Evolutionary conservation across 2,797 vertebrate genomes (phyloP), one percentile per base, ranked within the genome.

Genomic region (Darevskia nairensis): DNA sequence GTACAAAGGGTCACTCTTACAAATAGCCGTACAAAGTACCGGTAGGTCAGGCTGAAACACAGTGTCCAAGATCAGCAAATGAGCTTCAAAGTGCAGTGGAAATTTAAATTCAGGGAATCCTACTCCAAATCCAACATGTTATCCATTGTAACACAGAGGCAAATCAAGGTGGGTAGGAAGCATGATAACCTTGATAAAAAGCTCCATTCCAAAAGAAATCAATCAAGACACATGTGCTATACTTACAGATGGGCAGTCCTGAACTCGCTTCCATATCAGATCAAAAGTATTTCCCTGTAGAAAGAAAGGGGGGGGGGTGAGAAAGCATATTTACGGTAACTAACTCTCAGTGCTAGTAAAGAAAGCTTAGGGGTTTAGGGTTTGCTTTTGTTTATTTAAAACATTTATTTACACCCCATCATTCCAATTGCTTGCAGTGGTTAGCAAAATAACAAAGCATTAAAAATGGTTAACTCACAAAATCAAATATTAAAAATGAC

Each of bases 171-270:
- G 39, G 75, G 23, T 4, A 10, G 10, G 32, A 71, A 72, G n/a
- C 46, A 72, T 72, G 19, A 1, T 8, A 21, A 27, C 21, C 44
- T 61, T 32, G 19, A 35, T 55, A 59, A 84, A 72, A 23, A 32
- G 29, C 25, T 46, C 41, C 35, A 74, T 84, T 17, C n/a, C 46
- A 66, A 32, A 8, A 91, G 41, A 88, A 82, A 55, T 1, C 50
- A 41, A 72, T 55, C 19, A 74, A 92, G 86, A 76, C 25, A 72
- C 75, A 80, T 61, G 85, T 4, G 13, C 82, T 15, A 76, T 86
- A 95, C 98, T 89, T 95, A 99, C 99, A 95, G 95, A 97, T 0
- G 98, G 98, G 90, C 98, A 98, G 11, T 95, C 94, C 95, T 96
- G 93, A 35, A 98, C 97, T 91, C 98, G 97, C 88, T 85, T 96